Evolutionary conservation across 2,113 vertebrate species (phyloP).

Genomic region (Phyllostomus hastatus): DNA sequence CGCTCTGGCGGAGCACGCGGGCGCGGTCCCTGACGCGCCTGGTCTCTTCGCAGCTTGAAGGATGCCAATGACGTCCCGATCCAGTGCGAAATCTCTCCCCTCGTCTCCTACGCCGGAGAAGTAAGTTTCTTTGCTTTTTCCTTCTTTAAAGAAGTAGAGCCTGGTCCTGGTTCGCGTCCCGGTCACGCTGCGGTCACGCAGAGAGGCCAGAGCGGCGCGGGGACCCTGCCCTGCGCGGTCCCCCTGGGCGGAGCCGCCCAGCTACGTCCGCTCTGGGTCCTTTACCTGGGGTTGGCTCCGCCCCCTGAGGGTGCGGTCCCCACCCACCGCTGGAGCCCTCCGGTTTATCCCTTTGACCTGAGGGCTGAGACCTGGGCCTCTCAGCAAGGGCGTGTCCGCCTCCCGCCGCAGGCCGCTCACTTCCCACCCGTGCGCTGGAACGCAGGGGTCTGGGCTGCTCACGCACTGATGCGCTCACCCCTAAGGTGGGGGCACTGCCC

Average conservation of each 20-base stretch:
- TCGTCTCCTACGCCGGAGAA: constrained; percentile 95
- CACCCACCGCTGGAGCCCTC: too few species aligned
- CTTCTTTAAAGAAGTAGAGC: neutral
- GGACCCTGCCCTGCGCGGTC: neutral
- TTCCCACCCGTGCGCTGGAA: too few species aligned
- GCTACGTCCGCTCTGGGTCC: neutral
- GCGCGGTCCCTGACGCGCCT: neutral
- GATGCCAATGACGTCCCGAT: constrained; percentile 94
- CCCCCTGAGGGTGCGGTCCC: too few species aligned
- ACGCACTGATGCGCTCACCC: too few species aligned
- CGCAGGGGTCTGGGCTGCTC: too few species aligned
- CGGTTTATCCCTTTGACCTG: neutral
- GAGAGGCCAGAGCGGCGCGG: neutral
- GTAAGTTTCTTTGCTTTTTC: constrained; percentile 80
- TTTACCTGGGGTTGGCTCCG: neutral
- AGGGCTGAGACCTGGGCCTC: neutral
- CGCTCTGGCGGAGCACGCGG: neutral
- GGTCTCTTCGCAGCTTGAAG: constrained; percentile 85
- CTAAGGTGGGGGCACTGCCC: too few species aligned
- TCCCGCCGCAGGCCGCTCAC: neutral
- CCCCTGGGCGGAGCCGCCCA: neutral
- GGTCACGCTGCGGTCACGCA: neutral
- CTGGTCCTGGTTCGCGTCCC: neutral
- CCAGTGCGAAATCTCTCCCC: constrained; percentile 97
- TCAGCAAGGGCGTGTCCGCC: neutral